Percentiles rank a stretch among this genome's conserved stretches.
These are phyloP conservation scores for Patella caerulea DNA, from an alignment of 2,888 invertebrate genomes.

Conservation along the genomic window DNA sequence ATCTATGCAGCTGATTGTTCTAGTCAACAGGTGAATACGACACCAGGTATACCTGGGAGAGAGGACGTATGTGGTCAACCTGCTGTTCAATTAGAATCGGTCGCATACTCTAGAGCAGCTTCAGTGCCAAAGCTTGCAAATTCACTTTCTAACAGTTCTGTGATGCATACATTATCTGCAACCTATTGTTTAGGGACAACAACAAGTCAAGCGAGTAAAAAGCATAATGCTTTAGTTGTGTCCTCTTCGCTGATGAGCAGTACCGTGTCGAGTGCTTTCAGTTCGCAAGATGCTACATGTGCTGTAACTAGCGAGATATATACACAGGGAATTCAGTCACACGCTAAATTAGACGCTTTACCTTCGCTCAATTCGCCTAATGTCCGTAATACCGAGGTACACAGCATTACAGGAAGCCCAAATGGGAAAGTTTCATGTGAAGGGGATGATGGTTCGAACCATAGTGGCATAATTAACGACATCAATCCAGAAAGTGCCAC, in stretches of 20 bases:
- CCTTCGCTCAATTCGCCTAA: conserved; percentile 38
- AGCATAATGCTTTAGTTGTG: conserved; percentile 15
- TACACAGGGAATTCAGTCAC: conserved; percentile 12
- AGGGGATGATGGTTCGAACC: conserved; percentile 61
- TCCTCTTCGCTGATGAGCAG: conserved; percentile 17
- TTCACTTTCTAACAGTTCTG: conserved; percentile 7
- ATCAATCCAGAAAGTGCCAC: conserved; percentile 38
- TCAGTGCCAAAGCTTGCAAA: conserved; percentile 9
- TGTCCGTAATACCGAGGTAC: conserved; percentile 30
- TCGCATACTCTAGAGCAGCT: background rate
- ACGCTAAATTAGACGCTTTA: conserved; percentile 22
- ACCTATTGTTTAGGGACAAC: conserved; percentile 14
- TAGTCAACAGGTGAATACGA: conserved; percentile 5
- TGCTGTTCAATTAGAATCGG: background rate
- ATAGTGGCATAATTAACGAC: conserved; percentile 52
- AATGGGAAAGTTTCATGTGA: conserved; percentile 41
- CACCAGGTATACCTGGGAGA: background rate
- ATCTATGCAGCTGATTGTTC: conserved; percentile 7
- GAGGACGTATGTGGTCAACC: background rate
- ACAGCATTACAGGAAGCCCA: conserved; percentile 22
- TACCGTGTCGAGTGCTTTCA: conserved; percentile 13
- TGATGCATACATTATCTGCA: conserved; percentile 8
- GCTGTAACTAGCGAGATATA: conserved; percentile 7
- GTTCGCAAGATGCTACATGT: background rate
- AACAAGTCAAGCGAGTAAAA: conserved; percentile 13